These are phyloP conservation scores for Oreocharis arfaki DNA, from an alignment of 2,113 vertebrate genomes.

Conservation along the genomic window DNA sequence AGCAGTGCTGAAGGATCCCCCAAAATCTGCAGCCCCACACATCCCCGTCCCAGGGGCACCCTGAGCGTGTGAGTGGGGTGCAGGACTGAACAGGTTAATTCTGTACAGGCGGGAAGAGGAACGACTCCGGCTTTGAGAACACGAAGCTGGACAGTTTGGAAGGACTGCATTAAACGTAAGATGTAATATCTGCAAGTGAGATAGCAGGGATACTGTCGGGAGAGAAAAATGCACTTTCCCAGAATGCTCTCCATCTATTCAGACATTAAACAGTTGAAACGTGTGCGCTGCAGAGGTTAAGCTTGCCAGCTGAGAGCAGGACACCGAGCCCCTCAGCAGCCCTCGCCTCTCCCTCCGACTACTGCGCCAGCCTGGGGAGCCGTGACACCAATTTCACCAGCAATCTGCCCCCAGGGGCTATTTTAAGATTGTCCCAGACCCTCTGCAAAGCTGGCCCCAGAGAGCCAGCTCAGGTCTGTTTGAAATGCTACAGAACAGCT, in stretches of 20 bases:
- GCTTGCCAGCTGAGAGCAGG: not conserved
- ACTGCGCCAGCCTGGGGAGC: not conserved
- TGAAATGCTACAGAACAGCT: not conserved
- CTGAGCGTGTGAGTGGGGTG: fast-evolving
- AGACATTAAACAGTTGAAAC: not conserved
- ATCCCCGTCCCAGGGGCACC: not conserved
- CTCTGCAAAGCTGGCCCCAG: not conserved
- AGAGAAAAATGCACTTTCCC: not conserved
- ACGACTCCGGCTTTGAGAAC: not conserved
- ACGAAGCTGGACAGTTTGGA: not conserved
- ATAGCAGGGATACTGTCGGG: not conserved
- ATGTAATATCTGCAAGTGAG: not conserved
- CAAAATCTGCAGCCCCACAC: not conserved
- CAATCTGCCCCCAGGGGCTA: not conserved
- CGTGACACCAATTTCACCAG: not conserved
- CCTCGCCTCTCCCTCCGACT: not conserved
- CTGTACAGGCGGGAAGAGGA: not conserved
- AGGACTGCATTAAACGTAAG: not conserved
- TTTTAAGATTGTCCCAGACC: not conserved
- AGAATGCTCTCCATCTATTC: not conserved
- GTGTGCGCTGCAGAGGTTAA: not conserved
- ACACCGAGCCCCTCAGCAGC: not conserved
- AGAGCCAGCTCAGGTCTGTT: not conserved
- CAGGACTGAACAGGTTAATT: not conserved
- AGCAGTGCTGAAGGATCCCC: not conserved